Evolutionary conservation across 2,797 vertebrate species (phyloP).

Genomic region (Nasua narica): DNA sequence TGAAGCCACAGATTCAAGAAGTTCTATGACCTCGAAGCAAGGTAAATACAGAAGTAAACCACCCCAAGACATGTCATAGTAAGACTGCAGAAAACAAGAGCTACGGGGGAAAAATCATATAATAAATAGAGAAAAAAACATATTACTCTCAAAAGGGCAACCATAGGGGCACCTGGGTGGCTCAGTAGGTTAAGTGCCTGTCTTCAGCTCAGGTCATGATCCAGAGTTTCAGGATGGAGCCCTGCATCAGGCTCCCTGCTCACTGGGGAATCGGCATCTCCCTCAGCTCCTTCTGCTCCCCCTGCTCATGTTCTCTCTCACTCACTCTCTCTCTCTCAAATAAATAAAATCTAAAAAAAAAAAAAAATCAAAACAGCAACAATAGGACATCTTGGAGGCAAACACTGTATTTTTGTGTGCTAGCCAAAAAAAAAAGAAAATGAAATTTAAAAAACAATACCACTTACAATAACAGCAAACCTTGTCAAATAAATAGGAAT

Average conservation of each 20-base stretch:
- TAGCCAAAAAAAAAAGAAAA: neutral
- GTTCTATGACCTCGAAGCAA: neutral
- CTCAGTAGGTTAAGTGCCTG: neutral
- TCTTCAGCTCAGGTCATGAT: too few relatives aligned
- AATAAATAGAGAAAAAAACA: neutral
- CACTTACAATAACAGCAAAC: neutral
- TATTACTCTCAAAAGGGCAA: neutral
- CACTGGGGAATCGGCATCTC: too few relatives aligned
- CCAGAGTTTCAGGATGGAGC: too few relatives aligned
- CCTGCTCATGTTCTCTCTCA: too few relatives aligned
- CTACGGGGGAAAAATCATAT: neutral
- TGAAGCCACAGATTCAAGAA: neutral
- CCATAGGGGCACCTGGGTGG: neutral
- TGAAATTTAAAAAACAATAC: neutral
- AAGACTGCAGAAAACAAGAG: neutral
- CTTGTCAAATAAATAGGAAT: neutral
- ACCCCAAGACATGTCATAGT: neutral
- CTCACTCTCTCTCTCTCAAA: too few relatives aligned
- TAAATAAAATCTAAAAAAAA: too few relatives aligned
- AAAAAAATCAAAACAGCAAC: neutral
- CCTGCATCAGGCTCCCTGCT: too few relatives aligned
- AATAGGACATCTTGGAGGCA: neutral
- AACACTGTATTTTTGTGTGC: neutral
- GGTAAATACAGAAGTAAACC: neutral
- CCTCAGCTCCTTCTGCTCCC: too few relatives aligned